phyloP scores from a whole-genome alignment of 2,888 invertebrate species.

The Sthenelais limicola region DNA sequence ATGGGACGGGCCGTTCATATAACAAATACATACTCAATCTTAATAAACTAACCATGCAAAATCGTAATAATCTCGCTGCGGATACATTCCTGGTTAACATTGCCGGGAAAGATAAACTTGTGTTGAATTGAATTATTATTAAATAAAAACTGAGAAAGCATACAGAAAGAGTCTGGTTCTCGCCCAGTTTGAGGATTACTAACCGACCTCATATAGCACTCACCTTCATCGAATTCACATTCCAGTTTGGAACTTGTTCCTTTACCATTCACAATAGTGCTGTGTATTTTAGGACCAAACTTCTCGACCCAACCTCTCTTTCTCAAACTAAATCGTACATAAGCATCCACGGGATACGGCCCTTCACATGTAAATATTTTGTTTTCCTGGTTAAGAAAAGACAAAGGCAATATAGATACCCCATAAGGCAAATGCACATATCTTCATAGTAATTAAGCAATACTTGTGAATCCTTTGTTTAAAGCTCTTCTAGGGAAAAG shows the following conservation, averaged over 20 bases:
- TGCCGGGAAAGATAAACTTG: too few species aligned
- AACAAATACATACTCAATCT: too few species aligned
- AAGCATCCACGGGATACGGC: constrained; percentile 54
- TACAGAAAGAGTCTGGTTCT: too few species aligned
- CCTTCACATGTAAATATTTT: constrained; percentile 54
- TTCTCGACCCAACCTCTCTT: constrained; percentile 56
- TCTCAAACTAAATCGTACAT: constrained; percentile 49
- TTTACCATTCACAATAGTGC: constrained; percentile 2
- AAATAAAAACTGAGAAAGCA: too few species aligned
- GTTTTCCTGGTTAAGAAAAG: constrained; percentile 36
- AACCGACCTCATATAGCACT: too few species aligned
- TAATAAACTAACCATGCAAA: too few species aligned
- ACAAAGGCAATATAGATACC: neutral
- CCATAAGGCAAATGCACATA: neutral
- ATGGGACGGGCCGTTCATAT: too few species aligned
- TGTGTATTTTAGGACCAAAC: constrained; percentile 47
- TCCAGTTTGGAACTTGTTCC: constrained; percentile 46
- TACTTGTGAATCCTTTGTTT: neutral
- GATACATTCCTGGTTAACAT: too few species aligned
- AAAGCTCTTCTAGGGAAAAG: neutral
- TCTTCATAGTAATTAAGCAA: neutral
- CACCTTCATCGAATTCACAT: constrained; percentile 52
- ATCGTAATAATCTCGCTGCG: too few species aligned
- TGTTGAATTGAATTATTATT: too few species aligned
- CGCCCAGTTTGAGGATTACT: too few species aligned